Evolutionary conservation across 2,113 vertebrate genomes (phyloP).

Genomic region (Enhydra lutris): DNA sequence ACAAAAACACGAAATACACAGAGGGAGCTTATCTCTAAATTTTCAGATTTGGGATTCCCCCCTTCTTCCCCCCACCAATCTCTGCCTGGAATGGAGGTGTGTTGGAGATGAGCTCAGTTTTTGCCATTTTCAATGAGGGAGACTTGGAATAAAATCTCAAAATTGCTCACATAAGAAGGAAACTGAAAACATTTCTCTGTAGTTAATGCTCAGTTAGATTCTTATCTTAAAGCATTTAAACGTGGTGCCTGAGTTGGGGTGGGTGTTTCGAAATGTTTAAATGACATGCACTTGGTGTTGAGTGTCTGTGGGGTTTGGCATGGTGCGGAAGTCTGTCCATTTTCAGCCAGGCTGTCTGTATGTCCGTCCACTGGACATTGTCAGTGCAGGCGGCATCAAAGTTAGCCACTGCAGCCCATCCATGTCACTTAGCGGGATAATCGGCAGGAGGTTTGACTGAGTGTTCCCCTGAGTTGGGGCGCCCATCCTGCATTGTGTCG

Average conservation of each 20-base stretch:
- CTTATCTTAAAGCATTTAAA: background rate
- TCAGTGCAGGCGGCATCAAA: accelerated
- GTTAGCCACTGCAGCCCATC: background rate
- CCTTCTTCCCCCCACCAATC: too few species aligned
- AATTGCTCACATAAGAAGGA: background rate
- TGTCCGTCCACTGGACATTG: accelerated
- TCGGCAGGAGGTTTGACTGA: background rate
- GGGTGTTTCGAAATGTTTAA: background rate
- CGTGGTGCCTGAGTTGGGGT: background rate
- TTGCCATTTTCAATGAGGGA: background rate
- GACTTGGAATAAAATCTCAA: background rate
- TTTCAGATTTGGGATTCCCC: background rate
- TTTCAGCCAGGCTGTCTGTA: background rate
- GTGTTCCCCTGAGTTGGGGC: background rate
- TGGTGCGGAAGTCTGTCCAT: accelerated
- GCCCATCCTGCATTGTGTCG: accelerated
- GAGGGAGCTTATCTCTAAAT: background rate
- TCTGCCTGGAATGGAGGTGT: background rate
- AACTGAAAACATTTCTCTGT: background rate
- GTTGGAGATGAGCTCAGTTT: background rate
- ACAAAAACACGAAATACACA: background rate
- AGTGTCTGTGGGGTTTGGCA: background rate
- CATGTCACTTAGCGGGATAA: accelerated
- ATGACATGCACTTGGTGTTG: background rate
- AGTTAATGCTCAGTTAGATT: background rate